Evolutionary conservation across 2,888 invertebrate genomes (phyloP), one percentile per base, ranked within the genome.

Genomic region (Abrostola tripartita): DNA sequence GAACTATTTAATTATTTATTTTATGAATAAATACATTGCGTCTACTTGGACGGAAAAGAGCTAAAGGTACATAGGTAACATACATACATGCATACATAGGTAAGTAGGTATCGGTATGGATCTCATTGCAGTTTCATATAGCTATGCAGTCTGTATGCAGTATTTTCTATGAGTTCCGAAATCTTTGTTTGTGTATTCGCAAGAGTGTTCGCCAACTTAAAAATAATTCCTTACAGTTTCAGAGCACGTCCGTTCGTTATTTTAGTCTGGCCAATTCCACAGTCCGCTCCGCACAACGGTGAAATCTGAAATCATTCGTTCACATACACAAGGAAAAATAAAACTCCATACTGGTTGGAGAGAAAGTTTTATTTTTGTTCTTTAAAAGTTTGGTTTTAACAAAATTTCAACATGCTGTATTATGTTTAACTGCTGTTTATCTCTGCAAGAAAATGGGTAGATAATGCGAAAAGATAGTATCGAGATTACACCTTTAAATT

Each of bases 221-320:
- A 89, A 90, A 91, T 90, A 87, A 88, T 90, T 85, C 84, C 84
- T 90, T 92, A 86, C 79, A 85, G 82, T 90, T 92, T 89, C 92
- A 85, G 84, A 84, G 87, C 93, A 93, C 92, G 93, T 93, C 68
- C 90, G 81, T 85, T 81, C 86, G 90, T 92, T 92, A 92, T 90
- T 90, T 88, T 86, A 85, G 91, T 87, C 88, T 86, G 84, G 83
- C 87, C 90, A 88, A 90, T 92, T 89, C 85, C 84, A 78, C 73
- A 87, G 89, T 88, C 87, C 90, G 79, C 85, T 83, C 76, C 79
- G 82, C 82, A 76, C 84, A 63, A 78, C 84, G 81, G 81, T 82
- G 80, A 86, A 87, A 89, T 87, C 85, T 82, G 84, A 87, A 89
- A 89, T 86, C 84, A 76, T 76, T 80, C 78, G 56, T 40, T 79